These are phyloP conservation scores for Pteromalus puparum DNA, from an alignment of 1,140 invertebrate genomes.

Conservation along the genomic window DNA sequence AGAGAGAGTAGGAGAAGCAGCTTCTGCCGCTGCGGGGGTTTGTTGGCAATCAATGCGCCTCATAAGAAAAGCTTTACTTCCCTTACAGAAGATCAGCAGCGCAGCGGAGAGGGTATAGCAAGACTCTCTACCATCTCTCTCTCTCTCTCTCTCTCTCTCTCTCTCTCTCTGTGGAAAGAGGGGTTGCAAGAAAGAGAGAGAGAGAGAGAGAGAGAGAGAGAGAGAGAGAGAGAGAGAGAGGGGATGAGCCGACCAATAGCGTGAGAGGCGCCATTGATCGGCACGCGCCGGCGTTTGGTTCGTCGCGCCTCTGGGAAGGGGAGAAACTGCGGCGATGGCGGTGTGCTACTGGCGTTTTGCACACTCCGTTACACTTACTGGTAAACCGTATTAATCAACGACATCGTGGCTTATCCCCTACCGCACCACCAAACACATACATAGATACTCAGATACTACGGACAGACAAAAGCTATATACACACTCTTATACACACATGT, in stretches of 20 bases:
- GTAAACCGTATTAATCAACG: constrained; percentile 77
- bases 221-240: background rate
- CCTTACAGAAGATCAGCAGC: constrained; percentile 66
- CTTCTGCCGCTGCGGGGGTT: constrained; percentile 53
- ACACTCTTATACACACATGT: too few relatives aligned
- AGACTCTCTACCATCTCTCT: background rate
- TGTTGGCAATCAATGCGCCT: constrained; percentile 76
- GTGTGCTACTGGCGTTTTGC: constrained; percentile 65
- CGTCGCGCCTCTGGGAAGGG: constrained; percentile 52
- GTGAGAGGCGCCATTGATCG: constrained; percentile 75
- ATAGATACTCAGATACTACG: too few relatives aligned
- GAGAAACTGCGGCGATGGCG: constrained; percentile 51
- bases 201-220: constrained; percentile 11
- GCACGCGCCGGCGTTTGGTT: constrained; percentile 71
- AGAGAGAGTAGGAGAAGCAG: constrained; percentile 38
- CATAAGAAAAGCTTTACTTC: constrained; percentile 72
- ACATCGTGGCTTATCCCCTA: constrained; percentile 75
- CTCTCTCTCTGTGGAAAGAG: background rate
- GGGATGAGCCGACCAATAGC: constrained; percentile 63
- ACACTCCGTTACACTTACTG: constrained; percentile 77
- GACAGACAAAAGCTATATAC: background rate
- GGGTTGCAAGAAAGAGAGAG: background rate
- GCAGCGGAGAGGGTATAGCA: constrained; percentile 42
- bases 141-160: background rate
- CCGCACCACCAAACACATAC: background rate